Conservation (phyloP, 2,888 invertebrate genomes). For the Neoitamus cyanurus region DNA sequence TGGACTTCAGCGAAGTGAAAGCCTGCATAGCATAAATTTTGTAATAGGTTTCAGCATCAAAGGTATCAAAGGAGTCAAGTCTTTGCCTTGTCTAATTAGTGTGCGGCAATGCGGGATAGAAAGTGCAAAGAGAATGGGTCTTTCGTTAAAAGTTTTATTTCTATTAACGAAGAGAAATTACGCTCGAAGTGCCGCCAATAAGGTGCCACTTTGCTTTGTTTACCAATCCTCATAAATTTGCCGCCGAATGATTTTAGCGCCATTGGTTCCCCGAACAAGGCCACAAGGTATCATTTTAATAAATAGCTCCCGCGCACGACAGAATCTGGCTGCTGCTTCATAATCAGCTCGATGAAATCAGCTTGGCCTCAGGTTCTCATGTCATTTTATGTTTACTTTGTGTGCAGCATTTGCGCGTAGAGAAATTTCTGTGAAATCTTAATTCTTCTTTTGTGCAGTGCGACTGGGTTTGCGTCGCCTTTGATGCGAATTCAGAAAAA, state of each 20-base stretch:
- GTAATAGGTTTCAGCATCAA: not conserved
- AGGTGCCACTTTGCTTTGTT: not conserved
- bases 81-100: constrained; percentile 7
- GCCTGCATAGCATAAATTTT: not conserved
- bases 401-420: not conserved
- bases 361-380: constrained; percentile 4
- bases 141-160: not conserved
- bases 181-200: not conserved
- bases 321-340: not conserved
- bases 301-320: not conserved
- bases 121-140: constrained; percentile 29
- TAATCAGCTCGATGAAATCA: not conserved
- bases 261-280: not conserved
- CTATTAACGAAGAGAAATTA: constrained; percentile 16
- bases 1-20: not conserved
- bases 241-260: not conserved
- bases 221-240: not conserved
- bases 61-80: not conserved
- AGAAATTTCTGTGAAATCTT: constrained; percentile 9
- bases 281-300: not conserved
- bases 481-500: constrained; percentile 20
- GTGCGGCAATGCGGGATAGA: not conserved
- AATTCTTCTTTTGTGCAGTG: constrained; percentile 18
- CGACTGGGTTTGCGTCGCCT: not conserved
- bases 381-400: constrained; percentile 1